Percentiles rank a stretch among this genome's conserved stretches.
Conservation (phyloP, 2,113 vertebrate species). For the Carettochelys insculpta region DNA sequence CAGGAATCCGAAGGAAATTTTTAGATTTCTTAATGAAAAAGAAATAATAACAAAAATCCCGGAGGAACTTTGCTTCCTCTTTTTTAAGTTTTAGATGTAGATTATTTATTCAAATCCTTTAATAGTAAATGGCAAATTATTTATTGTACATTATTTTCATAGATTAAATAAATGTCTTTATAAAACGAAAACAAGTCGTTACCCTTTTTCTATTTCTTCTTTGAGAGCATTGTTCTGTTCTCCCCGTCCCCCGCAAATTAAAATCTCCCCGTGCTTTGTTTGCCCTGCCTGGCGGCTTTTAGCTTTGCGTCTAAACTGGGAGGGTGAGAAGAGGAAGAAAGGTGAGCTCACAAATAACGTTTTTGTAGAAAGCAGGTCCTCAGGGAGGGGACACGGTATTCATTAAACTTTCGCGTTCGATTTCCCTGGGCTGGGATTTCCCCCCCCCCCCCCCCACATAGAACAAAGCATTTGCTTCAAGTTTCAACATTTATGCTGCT, state of each 20-base stretch:
- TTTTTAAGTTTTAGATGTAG: slow-evolving; percentile 90
- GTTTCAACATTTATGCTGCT: background rate
- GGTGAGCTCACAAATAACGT: background rate
- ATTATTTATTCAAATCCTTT: slow-evolving; percentile 99
- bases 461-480: background rate
- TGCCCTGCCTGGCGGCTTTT: background rate
- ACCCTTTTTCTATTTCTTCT: background rate
- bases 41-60: slow-evolving; percentile 8
- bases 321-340: slow-evolving; percentile 45
- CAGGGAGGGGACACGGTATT: background rate
- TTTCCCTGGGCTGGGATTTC: accelerated
- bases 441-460: too few relatives aligned
- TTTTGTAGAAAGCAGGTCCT: background rate
- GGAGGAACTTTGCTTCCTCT: slow-evolving; percentile 71
- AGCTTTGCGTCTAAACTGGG: background rate
- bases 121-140: slow-evolving; percentile 96
- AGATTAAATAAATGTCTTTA: slow-evolving; percentile 90
- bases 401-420: accelerated
- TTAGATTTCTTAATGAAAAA: slow-evolving; percentile 75
- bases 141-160: slow-evolving; percentile 99
- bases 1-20: slow-evolving; percentile 79
- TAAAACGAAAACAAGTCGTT: slow-evolving; percentile 54
- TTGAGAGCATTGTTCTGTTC: accelerated
- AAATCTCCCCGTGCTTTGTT: too few relatives aligned
- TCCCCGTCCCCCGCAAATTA: background rate